These are phyloP conservation scores for Alligator mississippiensis DNA, from an alignment of 2,113 vertebrate species.

Conservation along the genomic window DNA sequence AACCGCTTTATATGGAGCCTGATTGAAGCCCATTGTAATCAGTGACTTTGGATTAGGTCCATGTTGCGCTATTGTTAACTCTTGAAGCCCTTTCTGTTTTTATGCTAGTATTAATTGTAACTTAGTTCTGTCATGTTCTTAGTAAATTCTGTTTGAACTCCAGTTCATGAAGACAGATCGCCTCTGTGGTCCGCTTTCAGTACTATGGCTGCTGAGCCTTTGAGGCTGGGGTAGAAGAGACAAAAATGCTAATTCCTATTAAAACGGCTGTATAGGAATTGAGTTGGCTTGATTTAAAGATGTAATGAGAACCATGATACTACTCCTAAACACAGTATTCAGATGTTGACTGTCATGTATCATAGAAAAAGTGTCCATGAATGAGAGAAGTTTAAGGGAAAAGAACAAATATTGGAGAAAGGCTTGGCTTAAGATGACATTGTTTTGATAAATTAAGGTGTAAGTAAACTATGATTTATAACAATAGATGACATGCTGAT, in stretches of 20 bases:
- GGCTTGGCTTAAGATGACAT: background rate
- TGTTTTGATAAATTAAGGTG: background rate
- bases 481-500: constrained; percentile 18
- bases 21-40: background rate
- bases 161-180: background rate
- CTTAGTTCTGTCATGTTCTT: background rate
- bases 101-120: background rate
- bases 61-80: background rate
- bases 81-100: too few species aligned
- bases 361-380: background rate
- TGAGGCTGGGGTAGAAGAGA: background rate
- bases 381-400: background rate
- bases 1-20: background rate
- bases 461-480: background rate
- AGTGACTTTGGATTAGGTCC: background rate
- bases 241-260: background rate
- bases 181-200: background rate
- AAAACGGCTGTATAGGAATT: background rate
- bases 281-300: background rate
- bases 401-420: background rate
- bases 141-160: background rate
- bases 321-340: background rate
- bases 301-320: background rate
- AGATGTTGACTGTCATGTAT: background rate
- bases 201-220: background rate